Conservation (phyloP, 1,140 invertebrate genomes). For the Goniozus legneri region DNA sequence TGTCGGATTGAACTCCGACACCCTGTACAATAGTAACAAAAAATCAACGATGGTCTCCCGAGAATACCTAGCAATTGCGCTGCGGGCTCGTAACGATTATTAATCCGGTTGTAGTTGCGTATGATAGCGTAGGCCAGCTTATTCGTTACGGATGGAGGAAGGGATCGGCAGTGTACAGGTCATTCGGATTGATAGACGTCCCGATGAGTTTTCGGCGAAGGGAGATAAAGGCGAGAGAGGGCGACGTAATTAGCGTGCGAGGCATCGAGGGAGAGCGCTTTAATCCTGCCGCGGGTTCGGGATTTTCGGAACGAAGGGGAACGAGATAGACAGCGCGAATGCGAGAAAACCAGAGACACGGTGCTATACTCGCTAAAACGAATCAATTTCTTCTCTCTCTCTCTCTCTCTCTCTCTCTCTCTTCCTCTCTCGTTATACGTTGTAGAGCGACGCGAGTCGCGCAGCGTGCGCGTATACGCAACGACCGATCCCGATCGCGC, state of each 20-base stretch:
- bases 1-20: too few species aligned
- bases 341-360: background rate
- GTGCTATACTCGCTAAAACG: constrained; percentile 24
- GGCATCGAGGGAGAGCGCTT: constrained; percentile 14
- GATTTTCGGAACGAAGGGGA: constrained; percentile 25
- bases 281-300: constrained; percentile 36
- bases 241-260: background rate
- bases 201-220: constrained; percentile 11
- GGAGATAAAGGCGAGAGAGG: too few species aligned
- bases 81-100: constrained; percentile 40
- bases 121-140: constrained; percentile 43
- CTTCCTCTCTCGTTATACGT: constrained; percentile 10
- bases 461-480: constrained; percentile 1
- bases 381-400: constrained; percentile 28
- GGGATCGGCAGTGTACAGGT: too few species aligned
- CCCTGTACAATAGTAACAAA: too few species aligned
- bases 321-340: constrained; percentile 4
- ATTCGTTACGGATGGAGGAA: too few species aligned
- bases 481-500: background rate
- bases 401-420: constrained; percentile 9
- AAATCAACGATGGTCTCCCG: too few species aligned
- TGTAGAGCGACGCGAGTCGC: constrained; percentile 6
- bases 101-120: constrained; percentile 51
- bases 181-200: too few species aligned
- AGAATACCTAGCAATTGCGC: too few species aligned